Evolutionary conservation across 2,797 vertebrate species (phyloP).

Genomic region (Epinephelus coioides): DNA sequence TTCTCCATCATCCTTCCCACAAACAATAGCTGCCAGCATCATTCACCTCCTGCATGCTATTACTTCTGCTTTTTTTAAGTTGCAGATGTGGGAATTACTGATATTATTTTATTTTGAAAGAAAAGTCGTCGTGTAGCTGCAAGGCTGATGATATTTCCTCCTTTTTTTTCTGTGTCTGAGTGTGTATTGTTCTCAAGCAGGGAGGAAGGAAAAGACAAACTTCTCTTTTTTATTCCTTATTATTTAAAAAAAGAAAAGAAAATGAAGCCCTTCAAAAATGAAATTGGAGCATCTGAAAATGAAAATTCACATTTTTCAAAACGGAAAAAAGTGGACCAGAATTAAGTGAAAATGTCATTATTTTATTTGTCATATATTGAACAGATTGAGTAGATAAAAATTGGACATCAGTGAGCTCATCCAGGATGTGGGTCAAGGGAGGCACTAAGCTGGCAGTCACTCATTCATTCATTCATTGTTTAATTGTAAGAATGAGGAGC

Average conservation of each 20-base stretch:
- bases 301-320: not conserved
- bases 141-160: slow-evolving; percentile 13
- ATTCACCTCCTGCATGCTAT: not conserved
- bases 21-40: slow-evolving; percentile 49
- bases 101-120: not conserved
- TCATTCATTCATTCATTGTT: slow-evolving; percentile 29
- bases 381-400: slow-evolving; percentile 12
- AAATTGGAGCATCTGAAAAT: not conserved
- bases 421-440: slow-evolving; percentile 57
- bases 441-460: slow-evolving; percentile 25
- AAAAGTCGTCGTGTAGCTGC: not conserved
- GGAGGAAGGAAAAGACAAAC: slow-evolving; percentile 24
- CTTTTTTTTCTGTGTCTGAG: not conserved
- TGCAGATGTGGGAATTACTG: not conserved
- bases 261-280: not conserved
- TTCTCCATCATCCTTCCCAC: slow-evolving; percentile 14
- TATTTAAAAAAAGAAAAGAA: not conserved
- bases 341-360: slow-evolving; percentile 9
- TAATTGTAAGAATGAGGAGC: slow-evolving; percentile 20
- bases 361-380: not conserved
- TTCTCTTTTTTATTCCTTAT: slow-evolving; percentile 12
- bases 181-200: slow-evolving; percentile 22
- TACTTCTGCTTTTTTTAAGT: not conserved
- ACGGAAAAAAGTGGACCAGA: not conserved
- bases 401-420: not conserved